Evolutionary conservation across 2,888 invertebrate genomes (phyloP), one percentile per base, ranked within the genome.

Genomic region (Ptychoptera albimana): DNA sequence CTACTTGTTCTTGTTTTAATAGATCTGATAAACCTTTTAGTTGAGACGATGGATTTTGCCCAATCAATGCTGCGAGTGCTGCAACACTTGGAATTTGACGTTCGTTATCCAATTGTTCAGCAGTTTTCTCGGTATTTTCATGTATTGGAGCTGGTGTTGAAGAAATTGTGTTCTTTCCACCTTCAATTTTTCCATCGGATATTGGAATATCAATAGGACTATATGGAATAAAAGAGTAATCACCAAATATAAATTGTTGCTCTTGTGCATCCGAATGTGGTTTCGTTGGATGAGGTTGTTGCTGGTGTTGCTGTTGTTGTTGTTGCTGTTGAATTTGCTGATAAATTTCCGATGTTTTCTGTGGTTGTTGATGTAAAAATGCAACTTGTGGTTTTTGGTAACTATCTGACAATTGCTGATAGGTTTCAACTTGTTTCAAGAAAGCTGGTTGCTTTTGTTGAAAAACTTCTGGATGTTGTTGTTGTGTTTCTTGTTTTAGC

Each of bases 11-110:
- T 42, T 62, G 61, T 42, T 61, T 60, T 37, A 72, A 51, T 5
- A 73, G 53, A 45, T 67, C 64, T 37, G 69, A 66, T 2, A 73
- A 56, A 1, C 71, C 72, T 50, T 70, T 61, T 14, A 73, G 59
- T 55, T 73, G 72, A 45, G 66, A 63, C 8, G 60, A 60, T 0
- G 71, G 70, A 2, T 66, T 60, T 54, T 70, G 69, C 13, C 70
- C 72, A 30, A 73, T 56, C 8, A 73, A 53, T 1, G 67, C 59
- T 37, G 63, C 66, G 1, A 73, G 54, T n/a, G 67, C 67, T 50
- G 58, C 53, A 15, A 64, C 54, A 32, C 50, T 37, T 12, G 48
- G 44, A 37, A 54, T 55, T 8, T 51, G 45, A 1, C 55, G 48
- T 14, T 37, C n/a, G 23, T 23, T 23, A 23, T 23, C 23, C 7